Evolutionary conservation across 2,888 invertebrate species (phyloP), one percentile per base, ranked within the genome.

Genomic region (Sinhomidia bicolor): DNA sequence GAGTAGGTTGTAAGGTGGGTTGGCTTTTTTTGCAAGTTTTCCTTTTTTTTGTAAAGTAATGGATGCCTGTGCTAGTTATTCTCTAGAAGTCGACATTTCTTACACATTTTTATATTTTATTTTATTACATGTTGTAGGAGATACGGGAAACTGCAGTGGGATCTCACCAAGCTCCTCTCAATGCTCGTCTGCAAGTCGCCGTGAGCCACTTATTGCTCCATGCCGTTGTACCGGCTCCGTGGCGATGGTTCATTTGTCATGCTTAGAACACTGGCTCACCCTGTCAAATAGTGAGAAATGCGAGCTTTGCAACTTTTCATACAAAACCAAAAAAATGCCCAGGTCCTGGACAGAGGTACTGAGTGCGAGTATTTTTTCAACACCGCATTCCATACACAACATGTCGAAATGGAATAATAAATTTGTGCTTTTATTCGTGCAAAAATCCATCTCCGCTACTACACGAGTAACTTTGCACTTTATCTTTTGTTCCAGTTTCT

Each of bases 181-280:
- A 14, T 47, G 32, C 14, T 82, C 88, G 20, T 82, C 82, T 1
- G 23, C 51, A 6, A 60, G 79, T 47, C 32, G 92, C 26, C 78
- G 92, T 26, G 94, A 94, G 89, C 93, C 93, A 47, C 93, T 94
- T 44, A 93, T 94, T 23, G 93, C 94, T 0, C 94, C 94, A 1
- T 95, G 94, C 90, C 93, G 93, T 89, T 95, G 94, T 92, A 93
- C 93, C 83, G 95, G 95, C 3, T 93, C 94, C 1, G 93, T 94
- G 92, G 94, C 94, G 1, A 92, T 94, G 51, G 93, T 94, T 65
- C 95, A 95, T 92, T 92, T 93, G 20, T 93, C 93, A 23, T 95
- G 95, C 92, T 93, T 94, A 80, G 94, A 94, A 92, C 93, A 93
- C 65, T 95, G 95, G 95, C 93, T 95, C 1, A 93, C 94, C 20